Conservation (phyloP, 2,797 vertebrate genomes). For the Schizopygopsis malacanthus region DNA sequence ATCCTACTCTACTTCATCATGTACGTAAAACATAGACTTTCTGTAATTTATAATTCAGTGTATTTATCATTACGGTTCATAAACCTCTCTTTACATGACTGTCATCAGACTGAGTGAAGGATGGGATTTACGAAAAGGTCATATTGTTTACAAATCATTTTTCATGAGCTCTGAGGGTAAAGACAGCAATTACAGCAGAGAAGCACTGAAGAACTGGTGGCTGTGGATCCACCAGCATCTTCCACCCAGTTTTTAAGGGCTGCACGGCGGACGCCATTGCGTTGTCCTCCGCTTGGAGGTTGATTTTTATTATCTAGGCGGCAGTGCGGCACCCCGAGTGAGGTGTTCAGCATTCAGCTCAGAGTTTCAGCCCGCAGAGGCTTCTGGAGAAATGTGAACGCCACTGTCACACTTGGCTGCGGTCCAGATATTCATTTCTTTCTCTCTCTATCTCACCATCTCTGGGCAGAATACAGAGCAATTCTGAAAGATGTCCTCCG, state of each 20-base stretch:
- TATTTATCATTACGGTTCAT: conserved; percentile 47
- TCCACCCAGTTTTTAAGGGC: conserved; percentile 21
- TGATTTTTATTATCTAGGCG: conserved; percentile 56
- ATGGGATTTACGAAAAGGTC: conserved; percentile 61
- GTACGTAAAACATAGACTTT: not conserved
- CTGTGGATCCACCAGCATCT: not conserved
- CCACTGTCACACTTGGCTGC: conserved; percentile 80
- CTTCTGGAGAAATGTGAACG: conserved; percentile 76
- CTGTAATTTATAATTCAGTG: conserved; percentile 35
- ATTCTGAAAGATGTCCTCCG: conserved; percentile 34
- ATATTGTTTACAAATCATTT: conserved; percentile 62
- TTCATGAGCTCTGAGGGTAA: conserved; percentile 49
- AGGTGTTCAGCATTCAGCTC: conserved; percentile 81
- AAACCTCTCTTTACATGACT: conserved; percentile 52
- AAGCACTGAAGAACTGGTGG: conserved; percentile 14
- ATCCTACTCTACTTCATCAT: not conserved
- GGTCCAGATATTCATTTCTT: conserved; percentile 62
- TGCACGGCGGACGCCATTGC: conserved; percentile 38
- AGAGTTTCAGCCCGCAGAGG: conserved; percentile 69
- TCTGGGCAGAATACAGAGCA: conserved; percentile 29
- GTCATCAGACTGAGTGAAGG: conserved; percentile 55
- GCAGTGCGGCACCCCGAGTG: conserved; percentile 68
- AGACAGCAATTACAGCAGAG: conserved; percentile 46
- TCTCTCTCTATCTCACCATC: conserved; percentile 41
- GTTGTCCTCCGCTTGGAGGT: conserved; percentile 57